Base-by-base conservation (phyloP, 2,797 vertebrate genomes). In the Rhyacichthys aspro region DNA sequence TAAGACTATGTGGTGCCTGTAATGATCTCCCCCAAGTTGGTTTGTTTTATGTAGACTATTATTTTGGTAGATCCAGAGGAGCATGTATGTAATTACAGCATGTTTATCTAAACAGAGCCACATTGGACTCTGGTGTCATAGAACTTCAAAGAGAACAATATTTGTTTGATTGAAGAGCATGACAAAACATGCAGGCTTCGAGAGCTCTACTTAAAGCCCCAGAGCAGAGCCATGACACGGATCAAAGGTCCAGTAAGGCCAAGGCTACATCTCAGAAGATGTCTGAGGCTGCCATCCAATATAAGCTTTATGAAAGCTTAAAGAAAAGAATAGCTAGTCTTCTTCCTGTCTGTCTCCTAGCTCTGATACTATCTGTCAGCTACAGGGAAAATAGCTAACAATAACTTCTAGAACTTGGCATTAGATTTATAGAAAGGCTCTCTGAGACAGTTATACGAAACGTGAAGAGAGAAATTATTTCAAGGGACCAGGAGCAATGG, bases 211-310 rank as follows among this genome's bases (percentile, higher is more conserved):
- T 53, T 56, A 79, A 83, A 88, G 76, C 72, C 63, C 54, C 39
- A 43, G 48, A 79, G 76, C 75, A 75, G 75, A 84, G 61, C 64
- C 61, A n/a, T 38, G 77, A 54, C 49, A 48, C 1, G 39, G 78
- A 86, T 88, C 68, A 88, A 87, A 89, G 66, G 67, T 85, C 82
- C 59, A 17, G 59, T 54, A 17, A 79, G 79, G 79, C 83, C 79
- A 70, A 7, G 7, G 60, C 38, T 66, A 59, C 55, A 16, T 69
- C 74, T 64, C 59, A 42, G 60, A 72, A 44, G 47, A 65, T 50
- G 43, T 5, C 36, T 19, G 50, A 32, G 75, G 73, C 58, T 53
- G 59, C 52, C 70, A 42, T 80, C 84, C 76, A 83, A 72, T 56
- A 54, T 39, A 70, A 82, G 72, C 69, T 74, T 65, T 70, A 67